Evolutionary conservation across 2,797 vertebrate species (phyloP).

Genomic region (Scomberomorus guttatus): DNA sequence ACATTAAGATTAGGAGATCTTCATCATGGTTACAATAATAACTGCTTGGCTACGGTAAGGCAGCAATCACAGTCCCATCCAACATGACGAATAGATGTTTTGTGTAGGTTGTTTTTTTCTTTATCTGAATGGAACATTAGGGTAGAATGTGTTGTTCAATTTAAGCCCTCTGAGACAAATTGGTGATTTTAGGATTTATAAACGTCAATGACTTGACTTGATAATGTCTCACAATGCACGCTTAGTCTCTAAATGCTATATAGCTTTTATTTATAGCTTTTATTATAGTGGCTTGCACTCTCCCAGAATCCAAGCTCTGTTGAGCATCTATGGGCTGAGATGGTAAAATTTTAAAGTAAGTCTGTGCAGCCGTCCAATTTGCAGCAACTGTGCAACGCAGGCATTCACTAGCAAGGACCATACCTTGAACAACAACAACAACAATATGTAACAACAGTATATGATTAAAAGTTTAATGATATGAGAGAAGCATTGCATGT

Average conservation of each 20-base stretch:
- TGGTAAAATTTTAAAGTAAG: neutral
- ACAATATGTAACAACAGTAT: neutral
- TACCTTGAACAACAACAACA: neutral
- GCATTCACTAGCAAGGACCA: neutral
- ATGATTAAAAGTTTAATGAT: slow-evolving; percentile 8
- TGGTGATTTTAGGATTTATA: neutral
- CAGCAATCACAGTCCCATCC: neutral
- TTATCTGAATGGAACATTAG: neutral
- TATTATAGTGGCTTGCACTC: slow-evolving; percentile 8
- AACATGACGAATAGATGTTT: neutral
- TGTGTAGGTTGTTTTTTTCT: neutral
- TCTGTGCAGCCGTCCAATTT: neutral
- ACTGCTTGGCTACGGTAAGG: no score
- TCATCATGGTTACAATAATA: no score
- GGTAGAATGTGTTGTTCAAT: no score
- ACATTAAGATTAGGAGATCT: no score
- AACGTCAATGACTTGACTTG: slow-evolving; percentile 1
- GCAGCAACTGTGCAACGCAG: neutral
- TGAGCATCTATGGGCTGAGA: neutral
- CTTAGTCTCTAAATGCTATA: neutral
- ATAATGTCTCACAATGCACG: neutral
- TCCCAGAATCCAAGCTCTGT: neutral
- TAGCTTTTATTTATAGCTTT: slow-evolving; percentile 16
- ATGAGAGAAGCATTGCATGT: neutral
- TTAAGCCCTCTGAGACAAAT: neutral